These are phyloP conservation scores for Albula glossodonta DNA, from an alignment of 2,113 vertebrate genomes.

Conservation along the genomic window DNA sequence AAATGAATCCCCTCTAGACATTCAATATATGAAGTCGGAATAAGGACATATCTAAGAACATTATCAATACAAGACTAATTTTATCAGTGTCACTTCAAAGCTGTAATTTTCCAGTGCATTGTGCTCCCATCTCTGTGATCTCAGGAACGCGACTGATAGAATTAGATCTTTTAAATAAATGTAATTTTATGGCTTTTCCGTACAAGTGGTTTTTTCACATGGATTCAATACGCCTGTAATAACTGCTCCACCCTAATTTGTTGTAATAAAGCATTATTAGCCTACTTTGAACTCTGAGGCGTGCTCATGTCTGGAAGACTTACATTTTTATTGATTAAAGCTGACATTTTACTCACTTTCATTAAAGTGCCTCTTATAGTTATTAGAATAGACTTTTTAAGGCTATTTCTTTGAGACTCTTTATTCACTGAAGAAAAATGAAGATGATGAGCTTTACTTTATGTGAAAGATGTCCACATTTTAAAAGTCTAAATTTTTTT, in stretches of 20 bases:
- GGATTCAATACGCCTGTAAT: slow-evolving; percentile 18
- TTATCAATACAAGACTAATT: not conserved
- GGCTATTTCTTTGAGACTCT: not conserved
- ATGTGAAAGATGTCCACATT: slow-evolving; percentile 2
- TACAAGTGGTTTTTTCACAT: slow-evolving; percentile 7
- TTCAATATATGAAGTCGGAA: not conserved
- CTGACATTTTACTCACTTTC: slow-evolving; percentile 17
- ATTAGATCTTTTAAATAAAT: not conserved
- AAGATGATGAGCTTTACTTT: not conserved
- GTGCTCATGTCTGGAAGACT: slow-evolving; percentile 10
- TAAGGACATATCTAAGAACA: not conserved
- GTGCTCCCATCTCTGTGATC: not conserved
- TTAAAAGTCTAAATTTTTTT: slow-evolving; percentile 33
- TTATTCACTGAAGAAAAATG: slow-evolving; percentile 6
- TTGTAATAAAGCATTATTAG: slow-evolving; percentile 23
- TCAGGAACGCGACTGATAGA: not conserved
- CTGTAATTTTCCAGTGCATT: not conserved
- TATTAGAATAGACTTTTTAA: slow-evolving; percentile 10
- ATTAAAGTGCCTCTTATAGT: slow-evolving; percentile 7
- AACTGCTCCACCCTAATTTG: slow-evolving; percentile 10
- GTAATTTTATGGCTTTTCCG: slow-evolving; percentile 6
- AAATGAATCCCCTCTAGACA: too few relatives aligned
- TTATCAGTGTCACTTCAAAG: slow-evolving; percentile 5
- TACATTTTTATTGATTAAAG: slow-evolving; percentile 30
- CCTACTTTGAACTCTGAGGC: slow-evolving; percentile 18